These are phyloP conservation scores for Aradophagus sp. DNA, from an alignment of 1,140 invertebrate genomes.

Conservation along the genomic window DNA sequence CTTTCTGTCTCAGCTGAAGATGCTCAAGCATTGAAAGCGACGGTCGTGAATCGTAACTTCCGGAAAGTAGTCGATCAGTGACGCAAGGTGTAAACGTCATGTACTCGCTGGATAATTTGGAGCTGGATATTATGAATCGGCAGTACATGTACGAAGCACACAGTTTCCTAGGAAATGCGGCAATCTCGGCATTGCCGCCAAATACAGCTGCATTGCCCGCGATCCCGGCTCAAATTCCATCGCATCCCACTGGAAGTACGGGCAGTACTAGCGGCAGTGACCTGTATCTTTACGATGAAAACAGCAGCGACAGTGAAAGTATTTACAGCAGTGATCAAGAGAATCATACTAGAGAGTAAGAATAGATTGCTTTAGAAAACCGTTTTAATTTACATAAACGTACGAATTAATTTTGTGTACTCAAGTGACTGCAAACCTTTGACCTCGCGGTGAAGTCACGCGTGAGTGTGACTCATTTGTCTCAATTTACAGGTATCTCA, in stretches of 20 bases:
- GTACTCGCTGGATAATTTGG: constrained; percentile 77
- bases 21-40: background rate
- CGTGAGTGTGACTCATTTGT: too few species aligned
- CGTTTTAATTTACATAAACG: too few species aligned
- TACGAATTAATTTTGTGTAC: too few species aligned
- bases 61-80: background rate
- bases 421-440: too few species aligned
- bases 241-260: constrained; percentile 67
- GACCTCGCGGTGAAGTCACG: too few species aligned
- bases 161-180: constrained; percentile 70
- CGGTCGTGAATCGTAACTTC: background rate
- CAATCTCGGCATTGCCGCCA: constrained; percentile 63
- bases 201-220: constrained; percentile 61
- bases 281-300: constrained; percentile 68
- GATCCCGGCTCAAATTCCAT: constrained; percentile 63
- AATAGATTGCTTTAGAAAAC: too few species aligned
- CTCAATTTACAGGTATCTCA: too few species aligned
- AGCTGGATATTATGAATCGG: constrained; percentile 74
- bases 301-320: constrained; percentile 70
- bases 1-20: background rate
- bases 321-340: constrained; percentile 70
- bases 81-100: constrained; percentile 52
- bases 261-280: constrained; percentile 71
- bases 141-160: constrained; percentile 76
- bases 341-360: constrained; percentile 68